phyloP scores from a whole-genome alignment of 2,888 invertebrate genomes.

The Melinopterus prodromus region DNA sequence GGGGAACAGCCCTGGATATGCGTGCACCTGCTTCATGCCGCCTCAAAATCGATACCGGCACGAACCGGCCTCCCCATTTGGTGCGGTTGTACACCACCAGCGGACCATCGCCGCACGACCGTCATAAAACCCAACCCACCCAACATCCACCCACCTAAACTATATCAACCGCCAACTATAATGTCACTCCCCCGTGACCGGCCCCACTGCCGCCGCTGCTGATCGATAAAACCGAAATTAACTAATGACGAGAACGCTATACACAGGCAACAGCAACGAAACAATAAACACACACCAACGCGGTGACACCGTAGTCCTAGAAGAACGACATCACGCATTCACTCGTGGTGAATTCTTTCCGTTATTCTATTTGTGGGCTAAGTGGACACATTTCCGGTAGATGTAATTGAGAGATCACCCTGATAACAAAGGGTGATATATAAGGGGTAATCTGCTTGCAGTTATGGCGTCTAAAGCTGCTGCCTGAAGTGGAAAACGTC shows the following conservation, averaged over 20 bases:
- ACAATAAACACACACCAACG: not conserved
- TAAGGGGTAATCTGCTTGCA: too few species aligned
- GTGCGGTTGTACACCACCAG: conserved; percentile 44
- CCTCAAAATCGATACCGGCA: conserved; percentile 49
- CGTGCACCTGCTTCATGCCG: conserved; percentile 53
- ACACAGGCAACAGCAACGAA: not conserved
- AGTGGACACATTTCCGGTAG: too few species aligned
- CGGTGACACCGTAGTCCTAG: too few species aligned
- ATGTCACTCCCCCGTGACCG: conserved; percentile 35
- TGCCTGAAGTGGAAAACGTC: too few species aligned
- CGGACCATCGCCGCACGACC: conserved; percentile 37
- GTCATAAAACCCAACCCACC: conserved; percentile 28
- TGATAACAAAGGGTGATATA: too few species aligned
- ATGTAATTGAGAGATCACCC: too few species aligned
- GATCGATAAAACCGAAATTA: conserved; percentile 47
- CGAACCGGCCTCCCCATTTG: conserved; percentile 48
- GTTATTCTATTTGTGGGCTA: too few species aligned
- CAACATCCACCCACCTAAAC: conserved; percentile 43
- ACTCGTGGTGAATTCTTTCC: not conserved
- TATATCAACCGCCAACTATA: conserved; percentile 45
- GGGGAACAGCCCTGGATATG: conserved; percentile 50
- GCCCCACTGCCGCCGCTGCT: conserved; percentile 24
- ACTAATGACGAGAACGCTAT: conserved; percentile 38
- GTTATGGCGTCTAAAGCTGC: too few species aligned
- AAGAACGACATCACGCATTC: not conserved